Base-by-base conservation (phyloP, 1,140 invertebrate genomes). In the Ganaspis sp. region DNA sequence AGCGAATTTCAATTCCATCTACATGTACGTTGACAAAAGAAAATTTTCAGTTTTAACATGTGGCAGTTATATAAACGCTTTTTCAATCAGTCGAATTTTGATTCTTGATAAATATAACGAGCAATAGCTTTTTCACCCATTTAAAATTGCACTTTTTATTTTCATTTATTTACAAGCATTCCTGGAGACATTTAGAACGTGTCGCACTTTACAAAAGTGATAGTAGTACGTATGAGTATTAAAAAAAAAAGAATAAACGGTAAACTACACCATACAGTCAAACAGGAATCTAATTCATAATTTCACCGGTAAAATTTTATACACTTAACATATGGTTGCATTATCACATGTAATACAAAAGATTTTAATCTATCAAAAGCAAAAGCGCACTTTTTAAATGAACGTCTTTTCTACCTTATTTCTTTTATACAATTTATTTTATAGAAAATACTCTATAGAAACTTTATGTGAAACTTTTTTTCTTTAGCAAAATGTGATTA, bases 161-260 rank as follows among this genome's bases (percentile, higher is more conserved):
- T 64, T 21, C 21, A 26, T 58, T 64, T 64, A 64, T 64, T 64
- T 64, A 64, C 54, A 64, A 64, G 54, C 23, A 64, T 64, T 64
- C 54, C 15, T 64, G 54, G 54, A 64, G 54, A 64, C 54, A 29
- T 64, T 29, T 9, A 64, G 54, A n/a, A 64, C 54, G 29, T 64
- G 23, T 26, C 54, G 54, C 26, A 26, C 23, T 64, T 64, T 26
- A 64, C 54, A 64, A 64, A 64, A 64, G 23, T 64, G 54, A 49
- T 49, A 49, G 5, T n/a, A 49, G 45, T 49, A 29, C 12, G 12
- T 58, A 58, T 29, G 54, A 64, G 54, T 64, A 64, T 64, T 64
- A n/a, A 29, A 64, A 64, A 29, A 64, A 58, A 58, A 21, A 26
- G 8, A 26, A 64, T 9, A 49, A 49, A 49, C 12, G n/a, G 26